These are phyloP conservation scores for Phthorimaea operculella DNA, from an alignment of 1,140 invertebrate genomes.

Conservation along the genomic window DNA sequence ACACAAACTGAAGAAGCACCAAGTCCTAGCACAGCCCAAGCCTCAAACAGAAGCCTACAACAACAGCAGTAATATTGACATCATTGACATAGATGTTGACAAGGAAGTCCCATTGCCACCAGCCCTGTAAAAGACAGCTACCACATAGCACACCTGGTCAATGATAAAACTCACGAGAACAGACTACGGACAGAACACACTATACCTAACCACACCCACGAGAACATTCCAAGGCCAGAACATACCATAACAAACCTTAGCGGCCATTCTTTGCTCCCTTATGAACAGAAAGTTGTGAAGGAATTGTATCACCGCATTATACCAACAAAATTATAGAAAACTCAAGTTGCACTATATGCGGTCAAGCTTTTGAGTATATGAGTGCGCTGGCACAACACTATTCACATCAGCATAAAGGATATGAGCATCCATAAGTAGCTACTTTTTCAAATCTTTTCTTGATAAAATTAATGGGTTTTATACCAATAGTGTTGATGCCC, in stretches of 20 bases:
- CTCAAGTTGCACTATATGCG: conserved; percentile 40
- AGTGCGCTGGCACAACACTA: conserved; percentile 42
- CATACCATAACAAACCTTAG: background rate
- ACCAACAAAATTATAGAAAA: conserved; percentile 19
- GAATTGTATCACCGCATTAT: conserved; percentile 23
- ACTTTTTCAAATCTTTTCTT: no score
- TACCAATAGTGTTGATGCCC: no score
- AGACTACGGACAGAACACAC: background rate
- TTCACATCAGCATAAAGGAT: conserved; percentile 33
- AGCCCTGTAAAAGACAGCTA: conserved; percentile 10
- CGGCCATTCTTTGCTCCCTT: conserved; percentile 15
- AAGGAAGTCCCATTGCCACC: conserved; percentile 30
- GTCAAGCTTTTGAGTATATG: conserved; percentile 40
- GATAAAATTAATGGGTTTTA: no score
- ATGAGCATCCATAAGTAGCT: conserved; percentile 13
- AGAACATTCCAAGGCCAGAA: conserved; percentile 8
- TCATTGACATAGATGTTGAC: conserved; percentile 47
- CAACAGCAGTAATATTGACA: conserved; percentile 45
- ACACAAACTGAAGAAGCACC: conserved; percentile 51
- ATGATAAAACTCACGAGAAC: conserved; percentile 16
- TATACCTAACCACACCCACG: background rate
- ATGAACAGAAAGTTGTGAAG: conserved; percentile 24
- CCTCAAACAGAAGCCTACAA: conserved; percentile 31
- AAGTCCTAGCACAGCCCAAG: conserved; percentile 25
- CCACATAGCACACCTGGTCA: conserved; percentile 24